Evolutionary conservation across 2,113 vertebrate genomes (phyloP), one percentile per base, ranked within the genome.

Genomic region (Entelurus aequoreus): DNA sequence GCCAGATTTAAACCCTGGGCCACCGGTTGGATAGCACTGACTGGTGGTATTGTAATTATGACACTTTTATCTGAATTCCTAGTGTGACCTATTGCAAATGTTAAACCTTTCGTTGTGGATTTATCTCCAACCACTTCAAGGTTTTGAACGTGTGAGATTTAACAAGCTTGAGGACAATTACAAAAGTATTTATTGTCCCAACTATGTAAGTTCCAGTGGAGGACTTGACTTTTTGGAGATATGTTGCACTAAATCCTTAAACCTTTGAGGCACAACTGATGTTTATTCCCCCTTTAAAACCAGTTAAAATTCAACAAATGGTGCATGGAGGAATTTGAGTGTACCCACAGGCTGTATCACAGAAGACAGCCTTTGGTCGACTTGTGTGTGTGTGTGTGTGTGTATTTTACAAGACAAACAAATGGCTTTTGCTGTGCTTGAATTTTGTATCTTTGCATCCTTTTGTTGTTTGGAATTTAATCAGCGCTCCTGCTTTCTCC

Each of bases 371-470:
- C 70, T 76, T 69, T 64, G 51, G 78, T 60, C 36, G 48, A 60
- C 36, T 53, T 44, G 35, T 15, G 52, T 59, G 79, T 89, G 90
- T 16, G 52, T 16, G 52, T 89, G 90, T 44, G 35, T 16, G 52
- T 59, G 80, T 89, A 89, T 88, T 90, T 88, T 87, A 84, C 87
- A 90, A 90, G 85, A 88, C 91, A 66, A 92, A 86, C 67, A 84
- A 83, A 89, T 81, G 70, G 87, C 88, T 87, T 88, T 89, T 91
- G 87, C 91, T 89, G 86, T 75, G 83, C 89, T 86, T 86, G 82
- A 84, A 86, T 84, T 77, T 88, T 87, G 90, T 90, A 89, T 88
- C 84, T 89, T 88, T 92, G 87, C 90, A 91, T 92, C 73, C 74
- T 78, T 86, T 76, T 70, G 60, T 72, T 74, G 61, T 51, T 65